Evolutionary conservation across 23 tunicate species (phyloP).

Genomic region (Corella eumyota): DNA sequence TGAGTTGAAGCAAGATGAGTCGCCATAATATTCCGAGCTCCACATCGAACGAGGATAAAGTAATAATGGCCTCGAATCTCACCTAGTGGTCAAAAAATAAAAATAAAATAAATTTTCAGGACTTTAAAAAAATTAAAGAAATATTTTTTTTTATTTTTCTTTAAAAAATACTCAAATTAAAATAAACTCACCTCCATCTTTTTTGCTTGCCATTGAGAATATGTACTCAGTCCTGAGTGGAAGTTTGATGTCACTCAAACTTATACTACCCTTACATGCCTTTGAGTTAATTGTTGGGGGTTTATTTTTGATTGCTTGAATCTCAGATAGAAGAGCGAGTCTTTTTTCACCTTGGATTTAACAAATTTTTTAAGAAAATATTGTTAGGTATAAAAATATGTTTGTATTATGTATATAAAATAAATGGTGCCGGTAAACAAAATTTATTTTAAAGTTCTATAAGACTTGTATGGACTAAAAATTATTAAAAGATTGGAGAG

Average conservation of each 20-base stretch:
- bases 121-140: neutral
- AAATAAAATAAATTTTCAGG: neutral
- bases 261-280: conserved; percentile 45
- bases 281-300: neutral
- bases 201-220: conserved; percentile 76
- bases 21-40: conserved; percentile 45
- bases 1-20: conserved; percentile 80
- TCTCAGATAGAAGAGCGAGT: conserved; percentile 64
- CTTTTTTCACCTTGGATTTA: conserved; percentile 56
- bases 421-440: no score
- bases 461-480: no score
- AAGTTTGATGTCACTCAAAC: conserved; percentile 33
- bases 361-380: neutral
- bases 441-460: no score
- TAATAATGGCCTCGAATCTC: conserved; percentile 65
- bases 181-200: conserved; percentile 47
- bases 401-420: no score
- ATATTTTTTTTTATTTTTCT: no score
- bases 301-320: conserved; percentile 39
- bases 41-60: conserved; percentile 58
- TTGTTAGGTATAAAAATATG: no score
- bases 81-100: conserved; percentile 18
- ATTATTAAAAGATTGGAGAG: no score
- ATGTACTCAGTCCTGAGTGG: conserved; percentile 89
- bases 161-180: neutral